Evolutionary conservation across 2,113 vertebrate species (phyloP).

Genomic region (Ochotona curzoniae): DNA sequence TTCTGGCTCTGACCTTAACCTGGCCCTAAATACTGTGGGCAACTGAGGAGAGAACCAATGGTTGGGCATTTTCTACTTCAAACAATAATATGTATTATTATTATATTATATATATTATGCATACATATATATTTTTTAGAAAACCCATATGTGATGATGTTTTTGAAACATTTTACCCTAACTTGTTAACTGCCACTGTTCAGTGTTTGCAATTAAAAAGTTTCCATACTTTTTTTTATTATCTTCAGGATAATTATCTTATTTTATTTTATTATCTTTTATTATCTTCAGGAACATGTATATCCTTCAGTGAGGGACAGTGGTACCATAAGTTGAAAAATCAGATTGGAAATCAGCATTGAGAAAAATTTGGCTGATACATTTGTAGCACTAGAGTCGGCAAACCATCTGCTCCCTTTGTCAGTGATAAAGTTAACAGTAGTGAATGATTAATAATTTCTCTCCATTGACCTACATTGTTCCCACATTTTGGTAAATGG

Average conservation of each 20-base stretch:
- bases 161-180: conserved; percentile 19
- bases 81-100: too few species aligned
- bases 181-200: conserved; percentile 11
- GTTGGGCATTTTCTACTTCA: too few species aligned
- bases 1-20: too few species aligned
- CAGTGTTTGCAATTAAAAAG: neutral
- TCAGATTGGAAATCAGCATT: neutral
- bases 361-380: conserved; percentile 20
- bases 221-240: neutral
- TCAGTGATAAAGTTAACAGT: conserved; percentile 1
- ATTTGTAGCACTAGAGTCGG: neutral
- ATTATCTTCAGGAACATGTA: neutral
- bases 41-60: too few species aligned
- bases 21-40: too few species aligned
- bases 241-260: neutral
- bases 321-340: neutral
- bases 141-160: neutral
- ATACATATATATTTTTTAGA: too few species aligned
- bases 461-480: neutral
- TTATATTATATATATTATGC: too few species aligned
- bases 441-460: neutral
- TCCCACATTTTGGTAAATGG: neutral
- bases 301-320: neutral
- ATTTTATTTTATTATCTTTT: too few species aligned
- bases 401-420: neutral